phyloP scores from a whole-genome alignment of 2,888 invertebrate species.

The Cactoblastis cactorum region DNA sequence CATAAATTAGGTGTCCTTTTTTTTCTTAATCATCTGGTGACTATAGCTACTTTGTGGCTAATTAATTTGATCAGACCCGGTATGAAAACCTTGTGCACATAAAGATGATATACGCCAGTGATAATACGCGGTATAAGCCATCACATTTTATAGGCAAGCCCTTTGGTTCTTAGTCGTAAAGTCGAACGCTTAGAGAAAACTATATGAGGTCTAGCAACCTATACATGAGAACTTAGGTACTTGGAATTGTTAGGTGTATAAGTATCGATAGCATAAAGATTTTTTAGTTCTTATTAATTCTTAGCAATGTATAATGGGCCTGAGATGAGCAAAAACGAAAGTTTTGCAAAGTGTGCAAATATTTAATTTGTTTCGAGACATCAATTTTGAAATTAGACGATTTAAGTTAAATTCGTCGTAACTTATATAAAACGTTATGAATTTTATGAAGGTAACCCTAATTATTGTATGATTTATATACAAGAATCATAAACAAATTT shows the following conservation, averaged over 20 bases:
- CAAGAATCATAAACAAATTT: too few species aligned
- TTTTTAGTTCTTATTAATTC: too few species aligned
- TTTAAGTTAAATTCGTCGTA: too few species aligned
- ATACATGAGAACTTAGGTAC: neutral
- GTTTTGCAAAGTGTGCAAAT: too few species aligned
- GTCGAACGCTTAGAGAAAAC: neutral
- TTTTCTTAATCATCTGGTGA: neutral
- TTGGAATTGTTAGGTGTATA: neutral
- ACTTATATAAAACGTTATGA: too few species aligned
- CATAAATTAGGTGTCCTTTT: neutral
- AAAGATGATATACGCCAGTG: slow-evolving; percentile 6
- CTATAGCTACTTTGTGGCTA: slow-evolving; percentile 40
- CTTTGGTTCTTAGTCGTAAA: slow-evolving; percentile 5
- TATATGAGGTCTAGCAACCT: neutral
- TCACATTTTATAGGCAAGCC: slow-evolving; percentile 7
- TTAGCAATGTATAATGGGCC: too few species aligned
- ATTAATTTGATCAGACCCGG: slow-evolving; percentile 43
- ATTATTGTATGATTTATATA: too few species aligned
- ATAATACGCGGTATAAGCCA: neutral
- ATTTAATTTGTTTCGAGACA: too few species aligned
- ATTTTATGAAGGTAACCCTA: too few species aligned
- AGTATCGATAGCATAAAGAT: too few species aligned
- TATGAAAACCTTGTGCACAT: slow-evolving; percentile 6
- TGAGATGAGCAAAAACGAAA: too few species aligned
- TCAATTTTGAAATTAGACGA: too few species aligned